Conservation (phyloP, 2,113 vertebrate species). For the Maccullochella peelii region DNA sequence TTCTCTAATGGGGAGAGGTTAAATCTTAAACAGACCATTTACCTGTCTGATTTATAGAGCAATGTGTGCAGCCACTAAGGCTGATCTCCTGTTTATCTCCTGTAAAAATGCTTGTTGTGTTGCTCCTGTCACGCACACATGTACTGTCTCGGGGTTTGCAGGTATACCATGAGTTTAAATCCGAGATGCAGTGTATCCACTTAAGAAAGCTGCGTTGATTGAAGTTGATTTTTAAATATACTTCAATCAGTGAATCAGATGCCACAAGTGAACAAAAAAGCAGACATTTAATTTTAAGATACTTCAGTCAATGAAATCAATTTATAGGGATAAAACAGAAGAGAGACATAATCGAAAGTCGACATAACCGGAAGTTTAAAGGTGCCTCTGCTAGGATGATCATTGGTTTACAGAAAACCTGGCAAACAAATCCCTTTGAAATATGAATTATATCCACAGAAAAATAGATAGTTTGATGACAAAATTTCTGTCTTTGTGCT, state of each 20-base stretch:
- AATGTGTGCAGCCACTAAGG: constrained; percentile 16
- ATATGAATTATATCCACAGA: too few species aligned
- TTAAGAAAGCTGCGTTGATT: not conserved
- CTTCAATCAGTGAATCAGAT: not conserved
- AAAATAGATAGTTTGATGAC: too few species aligned
- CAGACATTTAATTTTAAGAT: not conserved
- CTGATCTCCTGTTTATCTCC: constrained; percentile 6
- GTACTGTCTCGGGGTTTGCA: not conserved
- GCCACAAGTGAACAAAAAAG: not conserved
- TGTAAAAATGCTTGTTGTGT: not conserved
- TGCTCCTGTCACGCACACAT: not conserved
- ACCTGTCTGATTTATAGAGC: constrained; percentile 68
- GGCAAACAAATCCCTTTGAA: too few species aligned
- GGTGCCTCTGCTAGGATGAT: too few species aligned
- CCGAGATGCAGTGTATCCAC: not conserved
- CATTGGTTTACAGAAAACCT: too few species aligned
- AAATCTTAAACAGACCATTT: constrained; percentile 66
- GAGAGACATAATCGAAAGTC: too few species aligned
- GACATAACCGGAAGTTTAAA: too few species aligned
- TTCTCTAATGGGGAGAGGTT: constrained; percentile 66
- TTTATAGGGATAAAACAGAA: not conserved
- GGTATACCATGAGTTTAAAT: not conserved
- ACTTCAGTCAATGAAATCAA: not conserved
- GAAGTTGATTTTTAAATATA: not conserved
- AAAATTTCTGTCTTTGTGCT: too few species aligned